These are phyloP conservation scores for Drosophila kurseongensis DNA, from an alignment of 1,140 invertebrate genomes.

Conservation along the genomic window DNA sequence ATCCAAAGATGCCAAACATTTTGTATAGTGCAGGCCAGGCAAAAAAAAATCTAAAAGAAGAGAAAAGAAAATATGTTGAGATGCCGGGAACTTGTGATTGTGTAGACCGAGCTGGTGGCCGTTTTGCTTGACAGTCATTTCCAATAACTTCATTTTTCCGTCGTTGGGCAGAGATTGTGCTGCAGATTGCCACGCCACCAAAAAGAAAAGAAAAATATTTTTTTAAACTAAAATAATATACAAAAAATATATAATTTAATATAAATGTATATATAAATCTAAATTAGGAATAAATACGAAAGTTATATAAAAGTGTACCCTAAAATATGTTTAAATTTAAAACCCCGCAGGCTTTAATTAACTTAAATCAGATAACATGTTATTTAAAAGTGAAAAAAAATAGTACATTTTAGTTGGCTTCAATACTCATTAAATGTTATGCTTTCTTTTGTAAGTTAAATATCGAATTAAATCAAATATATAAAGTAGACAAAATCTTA, in stretches of 20 bases:
- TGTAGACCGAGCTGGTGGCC: slow-evolving; percentile 71
- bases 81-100: slow-evolving; percentile 33
- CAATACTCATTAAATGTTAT: no score
- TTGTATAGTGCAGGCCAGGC: slow-evolving; percentile 42
- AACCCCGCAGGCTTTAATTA: no score
- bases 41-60: slow-evolving; percentile 39
- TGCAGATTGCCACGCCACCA: slow-evolving; percentile 67
- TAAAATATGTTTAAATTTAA: no score
- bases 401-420: no score
- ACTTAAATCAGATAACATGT: no score
- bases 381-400: no score
- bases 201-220: slow-evolving; percentile 32
- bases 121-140: slow-evolving; percentile 76
- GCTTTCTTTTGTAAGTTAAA: no score
- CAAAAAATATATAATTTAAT: background rate
- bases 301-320: no score
- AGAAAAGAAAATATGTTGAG: slow-evolving; percentile 28
- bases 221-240: background rate
- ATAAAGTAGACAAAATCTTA: no score
- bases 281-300: no score
- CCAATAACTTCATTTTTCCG: slow-evolving; percentile 82
- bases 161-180: slow-evolving; percentile 82
- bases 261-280: background rate
- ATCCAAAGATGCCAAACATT: slow-evolving; percentile 79
- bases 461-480: no score